Conservation (phyloP, 2,888 invertebrate genomes). For the Scrobipalpa atriplicella region DNA sequence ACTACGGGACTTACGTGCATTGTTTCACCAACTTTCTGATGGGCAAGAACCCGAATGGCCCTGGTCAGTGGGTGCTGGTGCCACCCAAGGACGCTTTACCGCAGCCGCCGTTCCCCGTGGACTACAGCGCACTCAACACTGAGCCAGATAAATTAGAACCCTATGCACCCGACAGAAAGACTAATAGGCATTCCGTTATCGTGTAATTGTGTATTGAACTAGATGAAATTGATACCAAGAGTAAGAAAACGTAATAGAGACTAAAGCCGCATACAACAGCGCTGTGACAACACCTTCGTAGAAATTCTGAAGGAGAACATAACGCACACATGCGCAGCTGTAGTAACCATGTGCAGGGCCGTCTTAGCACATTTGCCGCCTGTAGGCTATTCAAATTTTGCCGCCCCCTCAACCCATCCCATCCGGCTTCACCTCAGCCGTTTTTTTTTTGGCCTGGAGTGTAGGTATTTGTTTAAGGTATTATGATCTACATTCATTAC, state of each 20-base stretch:
- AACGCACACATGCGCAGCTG: too few species aligned
- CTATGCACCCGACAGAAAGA: slow-evolving; percentile 86
- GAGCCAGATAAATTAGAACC: slow-evolving; percentile 87
- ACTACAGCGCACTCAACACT: slow-evolving; percentile 89
- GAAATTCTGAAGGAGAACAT: too few species aligned
- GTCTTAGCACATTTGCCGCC: too few species aligned
- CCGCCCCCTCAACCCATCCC: too few species aligned
- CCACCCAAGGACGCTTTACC: slow-evolving; percentile 80
- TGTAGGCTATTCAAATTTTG: too few species aligned
- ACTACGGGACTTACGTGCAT: slow-evolving; percentile 86
- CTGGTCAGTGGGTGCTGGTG: slow-evolving; percentile 88
- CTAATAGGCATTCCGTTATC: slow-evolving; percentile 87
- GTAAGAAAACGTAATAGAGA: background rate
- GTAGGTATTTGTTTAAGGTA: slow-evolving; percentile 48
- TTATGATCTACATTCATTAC: slow-evolving; percentile 45
- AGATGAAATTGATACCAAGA: background rate
- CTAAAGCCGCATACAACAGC: background rate
- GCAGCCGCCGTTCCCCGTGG: slow-evolving; percentile 86
- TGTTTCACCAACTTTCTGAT: slow-evolving; percentile 89
- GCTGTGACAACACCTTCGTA: background rate
- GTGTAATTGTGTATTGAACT: slow-evolving; percentile 62
- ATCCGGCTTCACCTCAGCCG: too few species aligned
- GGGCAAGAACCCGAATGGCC: slow-evolving; percentile 89
- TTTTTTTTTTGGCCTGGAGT: too few species aligned
- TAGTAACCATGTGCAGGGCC: too few species aligned